Conservation (phyloP, 1,140 invertebrate species). For the Ceratitis capitata region DNA sequence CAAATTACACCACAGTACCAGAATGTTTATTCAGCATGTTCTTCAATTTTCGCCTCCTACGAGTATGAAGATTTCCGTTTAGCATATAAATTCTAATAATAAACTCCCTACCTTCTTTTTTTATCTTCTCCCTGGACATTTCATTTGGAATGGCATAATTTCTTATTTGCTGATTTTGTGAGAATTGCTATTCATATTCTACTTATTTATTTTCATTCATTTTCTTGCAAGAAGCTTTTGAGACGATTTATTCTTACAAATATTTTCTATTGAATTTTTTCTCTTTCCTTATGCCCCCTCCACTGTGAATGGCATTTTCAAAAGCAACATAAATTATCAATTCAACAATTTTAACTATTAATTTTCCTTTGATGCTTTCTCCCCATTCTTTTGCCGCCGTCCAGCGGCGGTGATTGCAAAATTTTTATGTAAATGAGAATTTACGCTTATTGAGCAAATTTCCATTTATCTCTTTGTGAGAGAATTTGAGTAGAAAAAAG, state of each 20-base stretch:
- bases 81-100: background rate
- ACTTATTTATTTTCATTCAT: background rate
- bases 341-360: conserved; percentile 21
- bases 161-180: conserved; percentile 32
- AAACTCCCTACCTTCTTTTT: background rate
- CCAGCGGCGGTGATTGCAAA: background rate
- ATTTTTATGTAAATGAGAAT: conserved; percentile 43
- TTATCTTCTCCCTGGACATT: background rate
- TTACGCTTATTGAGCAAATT: conserved; percentile 43
- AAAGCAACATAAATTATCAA: conserved; percentile 7
- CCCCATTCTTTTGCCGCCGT: background rate
- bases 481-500: too few relatives aligned
- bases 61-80: background rate
- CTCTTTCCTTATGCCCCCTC: background rate
- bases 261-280: background rate
- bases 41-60: too few relatives aligned
- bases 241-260: background rate
- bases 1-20: too few relatives aligned
- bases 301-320: background rate
- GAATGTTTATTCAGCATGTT: too few relatives aligned
- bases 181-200: background rate
- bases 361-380: background rate
- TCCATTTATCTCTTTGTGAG: background rate
- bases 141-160: background rate
- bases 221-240: background rate